Base-by-base conservation (phyloP, 92 coral and sea anemone genomes). In the Zoanthus sociatus region DNA sequence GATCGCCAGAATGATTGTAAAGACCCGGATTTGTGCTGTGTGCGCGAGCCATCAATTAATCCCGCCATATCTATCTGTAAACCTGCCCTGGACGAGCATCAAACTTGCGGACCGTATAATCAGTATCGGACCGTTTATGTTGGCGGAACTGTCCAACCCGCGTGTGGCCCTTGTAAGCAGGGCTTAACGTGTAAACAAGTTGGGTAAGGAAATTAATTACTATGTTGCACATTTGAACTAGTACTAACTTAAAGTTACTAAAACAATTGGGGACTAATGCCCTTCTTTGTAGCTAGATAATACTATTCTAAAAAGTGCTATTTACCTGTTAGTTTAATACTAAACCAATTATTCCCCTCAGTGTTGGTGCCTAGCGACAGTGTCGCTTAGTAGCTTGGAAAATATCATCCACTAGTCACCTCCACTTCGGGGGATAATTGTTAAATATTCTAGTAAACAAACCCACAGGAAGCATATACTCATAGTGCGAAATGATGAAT, bases 21-120 rank as follows among this genome's bases (percentile, higher is more conserved):
- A 79, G 99, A 95, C 82, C 96, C 92, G 31, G 99, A 97, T 42
- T 93, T 96, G 47, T 97, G 99, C 63, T 97, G 99, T 75, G 99
- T 88, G 51, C 98, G 99, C 74, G 99, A 97, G 86, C 92, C 99
- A 61, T 96, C 99, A 70, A 97, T 97, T 87, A 97, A 97, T 83
- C 99, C 99, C 5, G 95, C 93, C 66, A 97, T 97, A 32, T 97
- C 99, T n/a, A 97, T 97, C 56, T 97, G 99, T 69, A 97, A 97
- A 77, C 97, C 99, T 45, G 98, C 97, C 0, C 89, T 97, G 21
- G 98, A 97, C 76, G 98, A 97, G 74, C 96, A 97, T 76, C 98
- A 95, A 87, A 96, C 98, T 3, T 97, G 99, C 83, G 99, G 99
- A 44, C 99, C 99, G 17, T 95, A 92, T 82, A 97, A 97, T 79